Base-by-base conservation (phyloP, 1,140 invertebrate genomes). In the Zaprionus gabonicus region DNA sequence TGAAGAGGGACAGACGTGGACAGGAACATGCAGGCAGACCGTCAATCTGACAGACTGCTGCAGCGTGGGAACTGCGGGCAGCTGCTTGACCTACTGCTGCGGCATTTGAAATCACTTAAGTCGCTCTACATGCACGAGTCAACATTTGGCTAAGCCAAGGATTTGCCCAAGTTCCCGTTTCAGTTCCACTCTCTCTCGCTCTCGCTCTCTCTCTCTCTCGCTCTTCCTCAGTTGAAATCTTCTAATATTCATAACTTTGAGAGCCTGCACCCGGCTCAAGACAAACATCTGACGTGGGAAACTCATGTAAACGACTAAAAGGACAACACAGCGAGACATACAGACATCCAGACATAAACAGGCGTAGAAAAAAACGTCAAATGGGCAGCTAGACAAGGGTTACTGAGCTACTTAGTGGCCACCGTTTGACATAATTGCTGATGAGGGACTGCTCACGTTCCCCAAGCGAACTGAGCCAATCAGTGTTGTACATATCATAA, bases 351-450 rank as follows among this genome's bases (percentile, higher is more conserved):
- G 34, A 55, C 28, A 31, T 31, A 34, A 66, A 53, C 4, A n/a
- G 5, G 20, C 31, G 20, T 23, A 25, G 64, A 53, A 60, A 66
- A 55, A 55, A 49, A 58, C 34, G 38, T 23, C 15, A 59, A 31
- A 31, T 34, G 20, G 31, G 23, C 28, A 65, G 17, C 64, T 60
- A 46, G 72, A 67, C 57, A 71, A 38, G 72, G 60, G 56, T 31
- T 56, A n/a, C 41, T 25, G 44, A 74, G 77, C 80, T 80, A 82
- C 84, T 82, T 80, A 82, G 80, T 86, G 83, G 83, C 65, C 80
- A 57, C 49, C 70, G 72, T 87, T 87, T 88, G 83, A 87, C 83
- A 87, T 88, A 87, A 87, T 80, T 78, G 85, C 82, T 88, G 84
- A 88, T 87, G 71, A 87, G 84, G 84, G 84, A 88, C 78, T 80